phyloP scores from a whole-genome alignment of 2,888 invertebrate genomes.

The Endotricha flammealis region DNA sequence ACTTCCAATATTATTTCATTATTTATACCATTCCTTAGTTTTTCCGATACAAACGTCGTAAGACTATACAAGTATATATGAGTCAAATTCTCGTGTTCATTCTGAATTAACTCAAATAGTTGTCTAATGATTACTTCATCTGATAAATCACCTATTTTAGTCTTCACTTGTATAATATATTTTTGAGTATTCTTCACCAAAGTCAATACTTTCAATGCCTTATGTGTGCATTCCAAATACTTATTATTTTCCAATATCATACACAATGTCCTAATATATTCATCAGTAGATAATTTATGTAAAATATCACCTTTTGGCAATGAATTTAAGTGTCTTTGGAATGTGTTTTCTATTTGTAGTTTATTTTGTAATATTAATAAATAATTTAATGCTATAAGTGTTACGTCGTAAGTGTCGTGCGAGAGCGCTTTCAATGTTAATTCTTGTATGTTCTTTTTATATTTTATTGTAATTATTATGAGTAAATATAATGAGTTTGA shows the following conservation, averaged over 20 bases:
- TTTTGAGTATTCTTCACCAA: conserved; percentile 40
- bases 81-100: conserved; percentile 48
- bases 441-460: conserved; percentile 14
- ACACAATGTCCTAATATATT: conserved; percentile 34
- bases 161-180: conserved; percentile 30
- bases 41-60: conserved; percentile 33
- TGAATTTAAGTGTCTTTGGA: conserved; percentile 34
- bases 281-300: conserved; percentile 20
- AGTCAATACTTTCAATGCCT: conserved; percentile 44
- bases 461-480: conserved; percentile 26
- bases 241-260: conserved; percentile 28
- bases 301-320: conserved; percentile 23
- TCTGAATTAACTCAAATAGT: conserved; percentile 36
- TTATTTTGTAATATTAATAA: conserved; percentile 32
- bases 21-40: conserved; percentile 20
- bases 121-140: conserved; percentile 32
- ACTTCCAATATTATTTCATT: conserved; percentile 30
- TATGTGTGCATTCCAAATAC: conserved; percentile 53
- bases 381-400: conserved; percentile 34
- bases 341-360: conserved; percentile 30
- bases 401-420: conserved; percentile 39
- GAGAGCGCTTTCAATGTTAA: conserved; percentile 26
- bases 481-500: conserved; percentile 34
- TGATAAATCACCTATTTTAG: conserved; percentile 14
- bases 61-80: conserved; percentile 51